A percentile compares a stretch with the other conserved stretches of the same genome.
Evolutionary conservation across 1,140 invertebrate genomes (phyloP).

Genomic region (Grapholita molesta): DNA sequence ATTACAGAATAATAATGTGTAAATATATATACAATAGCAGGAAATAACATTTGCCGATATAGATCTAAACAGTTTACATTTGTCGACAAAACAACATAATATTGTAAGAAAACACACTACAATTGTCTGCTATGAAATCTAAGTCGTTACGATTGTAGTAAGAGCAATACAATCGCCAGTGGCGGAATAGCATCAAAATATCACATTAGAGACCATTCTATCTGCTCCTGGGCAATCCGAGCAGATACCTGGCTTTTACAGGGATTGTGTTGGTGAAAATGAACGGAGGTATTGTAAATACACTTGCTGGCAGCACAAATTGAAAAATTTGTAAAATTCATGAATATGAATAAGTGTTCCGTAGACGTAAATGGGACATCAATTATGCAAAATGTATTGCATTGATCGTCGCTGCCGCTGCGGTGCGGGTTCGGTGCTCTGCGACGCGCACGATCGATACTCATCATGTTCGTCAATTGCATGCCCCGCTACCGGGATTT

Average conservation of each 20-base stretch:
- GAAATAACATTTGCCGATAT: no score
- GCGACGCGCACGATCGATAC: slow-evolving; percentile 42
- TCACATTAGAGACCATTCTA: slow-evolving; percentile 50
- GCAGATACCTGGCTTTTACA: slow-evolving; percentile 49
- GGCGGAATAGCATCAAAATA: slow-evolving; percentile 46
- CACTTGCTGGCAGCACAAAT: slow-evolving; percentile 65
- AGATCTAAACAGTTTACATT: no score
- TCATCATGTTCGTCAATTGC: slow-evolving; percentile 38
- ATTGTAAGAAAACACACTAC: not conserved
- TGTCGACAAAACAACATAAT: not conserved
- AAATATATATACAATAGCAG: no score
- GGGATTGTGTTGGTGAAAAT: slow-evolving; percentile 67
- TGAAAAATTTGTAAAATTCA: slow-evolving; percentile 76
- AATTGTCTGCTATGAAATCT: not conserved
- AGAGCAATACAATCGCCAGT: not conserved
- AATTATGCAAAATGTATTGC: slow-evolving; percentile 74
- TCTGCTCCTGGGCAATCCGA: slow-evolving; percentile 39
- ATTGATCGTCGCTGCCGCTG: slow-evolving; percentile 50
- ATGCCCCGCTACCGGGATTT: not conserved
- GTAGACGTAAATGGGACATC: slow-evolving; percentile 67
- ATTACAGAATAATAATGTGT: no score
- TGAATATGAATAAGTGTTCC: slow-evolving; percentile 74
- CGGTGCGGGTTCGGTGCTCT: slow-evolving; percentile 44
- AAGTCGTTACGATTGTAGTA: not conserved
- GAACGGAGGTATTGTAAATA: slow-evolving; percentile 64